phyloP scores from a whole-genome alignment of 1,140 invertebrate genomes.

The Thaumetopoea pityocampa region DNA sequence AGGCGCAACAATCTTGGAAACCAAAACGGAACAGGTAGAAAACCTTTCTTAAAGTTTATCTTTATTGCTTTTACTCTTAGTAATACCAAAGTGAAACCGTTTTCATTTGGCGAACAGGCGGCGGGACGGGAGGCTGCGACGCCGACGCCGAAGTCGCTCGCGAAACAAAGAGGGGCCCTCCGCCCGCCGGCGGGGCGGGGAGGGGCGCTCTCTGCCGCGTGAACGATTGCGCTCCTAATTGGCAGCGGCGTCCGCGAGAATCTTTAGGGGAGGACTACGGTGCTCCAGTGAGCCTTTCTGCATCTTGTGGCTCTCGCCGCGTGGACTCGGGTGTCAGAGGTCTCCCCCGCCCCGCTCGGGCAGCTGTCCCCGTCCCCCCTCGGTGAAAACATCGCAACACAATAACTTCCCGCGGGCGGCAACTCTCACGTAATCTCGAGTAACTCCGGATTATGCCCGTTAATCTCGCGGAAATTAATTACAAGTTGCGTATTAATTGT shows the following conservation, averaged over 20 bases:
- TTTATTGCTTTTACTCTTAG: slow-evolving; percentile 36
- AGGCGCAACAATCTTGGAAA: slow-evolving; percentile 23
- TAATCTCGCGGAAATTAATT: slow-evolving; percentile 74
- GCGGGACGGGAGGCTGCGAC: slow-evolving; percentile 40
- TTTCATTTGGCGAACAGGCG: slow-evolving; percentile 61
- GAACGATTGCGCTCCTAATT: slow-evolving; percentile 77
- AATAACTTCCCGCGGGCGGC: slow-evolving; percentile 62
- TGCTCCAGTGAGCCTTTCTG: slow-evolving; percentile 46
- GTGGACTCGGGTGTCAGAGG: slow-evolving; percentile 22
- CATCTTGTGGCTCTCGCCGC: slow-evolving; percentile 39
- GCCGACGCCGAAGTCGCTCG: slow-evolving; percentile 34
- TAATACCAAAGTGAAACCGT: slow-evolving; percentile 59
- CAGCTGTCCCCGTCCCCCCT: slow-evolving; percentile 22
- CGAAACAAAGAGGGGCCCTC: slow-evolving; percentile 50
- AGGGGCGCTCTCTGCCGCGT: slow-evolving; percentile 48
- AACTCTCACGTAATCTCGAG: slow-evolving; percentile 65
- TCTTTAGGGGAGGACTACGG: slow-evolving; percentile 72
- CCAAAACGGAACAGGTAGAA: slow-evolving; percentile 31
- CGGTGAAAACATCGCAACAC: slow-evolving; percentile 46
- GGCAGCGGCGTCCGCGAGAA: slow-evolving; percentile 75
- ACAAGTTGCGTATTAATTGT: slow-evolving; percentile 74
- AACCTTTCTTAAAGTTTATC: slow-evolving; percentile 38
- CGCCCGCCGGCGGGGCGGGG: slow-evolving; percentile 30
- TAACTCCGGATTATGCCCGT: slow-evolving; percentile 71
- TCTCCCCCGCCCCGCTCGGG: slow-evolving; percentile 20